These are phyloP conservation scores for Anthonomus grandis DNA, from an alignment of 1,140 invertebrate species.

Conservation along the genomic window DNA sequence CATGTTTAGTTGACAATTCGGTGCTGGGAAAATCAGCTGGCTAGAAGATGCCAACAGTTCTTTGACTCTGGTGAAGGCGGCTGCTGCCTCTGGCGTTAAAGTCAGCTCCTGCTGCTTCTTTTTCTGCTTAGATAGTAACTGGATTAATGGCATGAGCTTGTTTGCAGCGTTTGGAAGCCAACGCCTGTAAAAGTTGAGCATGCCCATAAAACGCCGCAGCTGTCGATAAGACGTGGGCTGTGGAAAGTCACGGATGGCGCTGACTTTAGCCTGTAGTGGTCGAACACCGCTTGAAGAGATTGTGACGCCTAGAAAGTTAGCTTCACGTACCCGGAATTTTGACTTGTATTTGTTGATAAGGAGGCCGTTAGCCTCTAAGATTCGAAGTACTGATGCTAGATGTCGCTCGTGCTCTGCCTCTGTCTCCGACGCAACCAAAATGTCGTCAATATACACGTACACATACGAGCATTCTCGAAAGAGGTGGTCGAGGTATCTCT, in stretches of 20 bases:
- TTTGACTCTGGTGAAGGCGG: not conserved
- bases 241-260: not conserved
- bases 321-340: slow-evolving; percentile 31
- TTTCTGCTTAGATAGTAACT: not conserved
- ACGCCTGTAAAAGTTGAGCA: slow-evolving; percentile 1
- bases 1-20: not conserved
- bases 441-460: slow-evolving; percentile 46
- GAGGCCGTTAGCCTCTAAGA: slow-evolving; percentile 31
- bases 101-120: not conserved
- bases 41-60: not conserved
- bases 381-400: slow-evolving; percentile 30
- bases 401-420: slow-evolving; percentile 15
- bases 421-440: slow-evolving; percentile 37
- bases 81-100: not conserved
- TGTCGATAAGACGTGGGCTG: not conserved
- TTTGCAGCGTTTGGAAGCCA: not conserved
- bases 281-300: too few relatives aligned
- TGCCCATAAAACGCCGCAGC: not conserved
- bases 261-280: too few relatives aligned
- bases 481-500: slow-evolving; percentile 53
- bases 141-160: not conserved
- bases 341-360: slow-evolving; percentile 40
- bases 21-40: not conserved
- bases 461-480: slow-evolving; percentile 40
- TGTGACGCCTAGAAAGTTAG: too few relatives aligned